Base-by-base conservation (phyloP, 2,113 vertebrate species). In the Panthera leo region DNA sequence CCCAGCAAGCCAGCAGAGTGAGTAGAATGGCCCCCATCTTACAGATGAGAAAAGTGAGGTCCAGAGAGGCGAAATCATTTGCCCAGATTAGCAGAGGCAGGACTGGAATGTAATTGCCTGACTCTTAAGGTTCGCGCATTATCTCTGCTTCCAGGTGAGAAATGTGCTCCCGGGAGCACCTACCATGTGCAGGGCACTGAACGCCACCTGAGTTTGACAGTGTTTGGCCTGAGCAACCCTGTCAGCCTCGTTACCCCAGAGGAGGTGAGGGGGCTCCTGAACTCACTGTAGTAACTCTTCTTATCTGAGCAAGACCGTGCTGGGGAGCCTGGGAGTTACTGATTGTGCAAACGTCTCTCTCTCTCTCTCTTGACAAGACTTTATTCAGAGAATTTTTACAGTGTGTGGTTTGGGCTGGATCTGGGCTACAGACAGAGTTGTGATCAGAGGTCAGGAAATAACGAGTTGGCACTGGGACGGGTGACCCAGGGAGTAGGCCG, bases 191-290 rank as follows among this genome's bases (percentile, higher is more conserved):
- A 34, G 18, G n/a, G 88, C 65, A 11, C 10, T 36, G 75, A 42
- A 63, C 1, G 29, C 25, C 53, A 27, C 19, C 58, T 48, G 4
- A 3, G 42, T 31, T 48, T 29, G 27, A 10, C 15, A 7, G 5
- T 2, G 23, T 6, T 6, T 16, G 18, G 23, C 34, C n/a, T 0
- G 27, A 2, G 3, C 21, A 9, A 9, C 58, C 58, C 21, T 23
- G 58, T 48, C 13, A 39, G 91, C 13, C 34, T 29, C 0, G 2
- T 18, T 0, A 0, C 42, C 6, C 63, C 42, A 42, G 27, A 0
- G 1, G 63, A 65, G 80, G n/a, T 0, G n/a, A 70, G 42, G 11
- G 5, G 31, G 19, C 65, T 9, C 0, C 65, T 19, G 80, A 6
- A 1, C 25, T 67, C 73, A n/a, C 2, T 2, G 1, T 13, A 16